Percentiles rank a stretch among this genome's conserved stretches.
These are phyloP conservation scores for Glossosoma conforme DNA, from an alignment of 1,140 invertebrate species.

Conservation along the genomic window DNA sequence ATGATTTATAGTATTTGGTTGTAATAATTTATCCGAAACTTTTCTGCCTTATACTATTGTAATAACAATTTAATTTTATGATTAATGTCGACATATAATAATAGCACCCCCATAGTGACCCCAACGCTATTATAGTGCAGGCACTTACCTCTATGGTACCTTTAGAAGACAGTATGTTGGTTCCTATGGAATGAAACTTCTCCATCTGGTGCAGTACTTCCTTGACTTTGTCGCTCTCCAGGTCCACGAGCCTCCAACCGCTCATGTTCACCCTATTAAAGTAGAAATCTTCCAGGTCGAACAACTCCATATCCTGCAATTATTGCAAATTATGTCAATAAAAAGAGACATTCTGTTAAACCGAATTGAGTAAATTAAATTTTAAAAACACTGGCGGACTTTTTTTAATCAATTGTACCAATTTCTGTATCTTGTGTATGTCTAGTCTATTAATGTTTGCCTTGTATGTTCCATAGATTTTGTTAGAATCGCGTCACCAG, in stretches of 20 bases:
- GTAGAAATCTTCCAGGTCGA: constrained; percentile 89
- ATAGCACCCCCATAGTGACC: background rate
- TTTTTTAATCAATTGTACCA: background rate
- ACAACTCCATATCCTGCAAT: constrained; percentile 78
- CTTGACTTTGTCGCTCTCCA: constrained; percentile 68
- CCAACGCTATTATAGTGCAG: background rate
- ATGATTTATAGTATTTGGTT: too few species aligned
- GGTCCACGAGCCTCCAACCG: constrained; percentile 80
- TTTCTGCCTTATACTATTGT: too few species aligned
- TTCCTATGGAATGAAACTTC: constrained; percentile 77
- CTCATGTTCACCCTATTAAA: constrained; percentile 94
- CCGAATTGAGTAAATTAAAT: too few species aligned
- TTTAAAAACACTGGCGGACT: background rate
- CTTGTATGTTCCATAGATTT: too few species aligned
- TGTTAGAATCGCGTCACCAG: too few species aligned
- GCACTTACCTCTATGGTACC: constrained; percentile 65
- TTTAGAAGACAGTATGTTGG: constrained; percentile 69
- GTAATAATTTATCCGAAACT: too few species aligned
- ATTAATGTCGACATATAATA: too few species aligned
- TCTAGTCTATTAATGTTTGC: too few species aligned
- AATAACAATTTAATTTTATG: too few species aligned
- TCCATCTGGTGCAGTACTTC: constrained; percentile 82
- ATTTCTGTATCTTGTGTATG: too few species aligned
- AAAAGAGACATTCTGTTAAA: too few species aligned
- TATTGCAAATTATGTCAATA: background rate